Percentiles rank a stretch among this genome's conserved stretches.
phyloP scores from a whole-genome alignment of 2,888 invertebrate genomes.

The Torymus aiolomorphi region DNA sequence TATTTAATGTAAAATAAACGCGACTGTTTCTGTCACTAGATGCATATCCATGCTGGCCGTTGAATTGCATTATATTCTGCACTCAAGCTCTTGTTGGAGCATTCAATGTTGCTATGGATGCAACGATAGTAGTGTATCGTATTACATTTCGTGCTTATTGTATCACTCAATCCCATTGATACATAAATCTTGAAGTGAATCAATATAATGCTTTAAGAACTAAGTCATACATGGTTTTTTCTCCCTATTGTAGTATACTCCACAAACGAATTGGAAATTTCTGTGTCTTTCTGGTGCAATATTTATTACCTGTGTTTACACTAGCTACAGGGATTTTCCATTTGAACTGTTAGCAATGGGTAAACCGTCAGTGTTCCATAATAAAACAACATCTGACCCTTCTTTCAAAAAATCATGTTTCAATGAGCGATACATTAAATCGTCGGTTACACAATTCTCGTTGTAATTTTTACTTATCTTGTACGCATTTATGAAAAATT shows the following conservation, averaged over 20 bases:
- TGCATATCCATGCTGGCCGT: neutral
- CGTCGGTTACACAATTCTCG: too few relatives aligned
- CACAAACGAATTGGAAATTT: conserved; percentile 31
- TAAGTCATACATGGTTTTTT: conserved; percentile 13
- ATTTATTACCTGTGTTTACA: conserved; percentile 45
- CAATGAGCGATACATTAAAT: too few relatives aligned
- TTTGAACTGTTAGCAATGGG: conserved; percentile 31
- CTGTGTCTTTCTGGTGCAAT: conserved; percentile 33
- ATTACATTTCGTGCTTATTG: conserved; percentile 1
- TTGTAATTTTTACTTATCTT: too few relatives aligned
- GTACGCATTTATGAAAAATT: too few relatives aligned
- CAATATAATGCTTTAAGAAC: conserved; percentile 23
- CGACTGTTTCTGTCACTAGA: too few relatives aligned
- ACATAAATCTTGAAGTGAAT: conserved; percentile 19
- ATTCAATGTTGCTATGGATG: neutral
- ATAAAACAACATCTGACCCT: too few relatives aligned
- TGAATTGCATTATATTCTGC: conserved; percentile 2
- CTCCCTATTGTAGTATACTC: conserved; percentile 42
- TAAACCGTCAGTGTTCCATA: neutral
- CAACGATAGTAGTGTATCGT: conserved; percentile 3
- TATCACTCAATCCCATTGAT: conserved; percentile 7
- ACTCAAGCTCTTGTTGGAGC: neutral
- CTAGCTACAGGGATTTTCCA: conserved; percentile 43
- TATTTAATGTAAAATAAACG: too few relatives aligned
- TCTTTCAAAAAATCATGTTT: too few relatives aligned